Percentiles rank a stretch among this genome's conserved stretches.
Conservation (phyloP, 2,888 invertebrate species). For the Ceramica pisi region DNA sequence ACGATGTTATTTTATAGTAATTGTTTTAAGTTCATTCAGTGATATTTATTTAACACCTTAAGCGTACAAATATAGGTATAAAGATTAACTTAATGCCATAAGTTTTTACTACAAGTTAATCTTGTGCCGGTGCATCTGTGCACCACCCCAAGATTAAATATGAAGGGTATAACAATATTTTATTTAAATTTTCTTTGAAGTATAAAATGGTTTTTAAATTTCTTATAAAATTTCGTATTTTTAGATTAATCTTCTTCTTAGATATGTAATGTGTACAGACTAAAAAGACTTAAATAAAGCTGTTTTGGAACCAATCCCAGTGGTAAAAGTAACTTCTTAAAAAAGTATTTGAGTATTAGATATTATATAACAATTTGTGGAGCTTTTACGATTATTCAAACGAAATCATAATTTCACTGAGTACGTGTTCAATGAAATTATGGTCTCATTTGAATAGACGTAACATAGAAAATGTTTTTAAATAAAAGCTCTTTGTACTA, state of each 20-base stretch:
- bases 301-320: background rate
- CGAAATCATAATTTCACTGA: background rate
- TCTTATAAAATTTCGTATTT: background rate
- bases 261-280: background rate
- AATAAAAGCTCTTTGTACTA: background rate
- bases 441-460: too few species aligned
- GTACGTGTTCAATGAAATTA: too few species aligned
- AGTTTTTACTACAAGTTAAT: background rate
- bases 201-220: background rate
- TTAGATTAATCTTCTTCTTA: background rate
- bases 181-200: background rate
- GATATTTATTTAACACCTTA: background rate
- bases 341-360: background rate
- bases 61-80: background rate
- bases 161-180: background rate
- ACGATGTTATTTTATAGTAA: background rate
- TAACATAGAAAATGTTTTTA: background rate
- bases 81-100: background rate
- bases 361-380: background rate
- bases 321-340: background rate
- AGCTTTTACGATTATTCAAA: background rate
- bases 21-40: too few species aligned
- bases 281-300: background rate
- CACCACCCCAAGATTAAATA: too few species aligned
- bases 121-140: fast-evolving